Conservation (phyloP, 2,113 vertebrate genomes). For the Grammomys surdaster region DNA sequence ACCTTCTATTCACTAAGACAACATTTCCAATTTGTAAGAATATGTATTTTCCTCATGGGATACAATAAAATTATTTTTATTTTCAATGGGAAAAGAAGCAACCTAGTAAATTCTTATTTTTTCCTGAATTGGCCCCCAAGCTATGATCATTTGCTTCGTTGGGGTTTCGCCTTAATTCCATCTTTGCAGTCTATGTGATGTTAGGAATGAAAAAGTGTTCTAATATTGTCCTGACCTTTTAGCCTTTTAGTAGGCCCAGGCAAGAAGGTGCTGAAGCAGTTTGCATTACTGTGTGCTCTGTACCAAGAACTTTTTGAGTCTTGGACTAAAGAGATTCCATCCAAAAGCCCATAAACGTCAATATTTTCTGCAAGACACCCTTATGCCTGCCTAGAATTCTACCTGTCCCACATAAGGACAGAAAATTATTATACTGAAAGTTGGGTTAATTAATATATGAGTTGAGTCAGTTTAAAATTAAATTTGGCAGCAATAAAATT, state of each 20-base stretch:
- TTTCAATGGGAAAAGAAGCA: conserved; percentile 57
- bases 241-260: conserved; percentile 4
- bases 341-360: background rate
- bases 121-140: conserved; percentile 57
- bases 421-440: conserved; percentile 21
- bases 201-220: conserved; percentile 69
- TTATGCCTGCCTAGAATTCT: conserved; percentile 28
- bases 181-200: conserved; percentile 45
- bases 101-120: conserved; percentile 61
- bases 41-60: conserved; percentile 69
- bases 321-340: conserved; percentile 50
- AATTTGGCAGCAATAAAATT: conserved; percentile 20
- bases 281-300: conserved; percentile 31
- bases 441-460: conserved; percentile 61
- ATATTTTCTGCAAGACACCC: background rate
- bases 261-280: conserved; percentile 22
- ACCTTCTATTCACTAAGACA: conserved; percentile 65
- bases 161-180: conserved; percentile 54
- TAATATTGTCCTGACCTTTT: conserved; percentile 63
- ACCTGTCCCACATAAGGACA: background rate
- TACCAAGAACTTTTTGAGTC: conserved; percentile 43
- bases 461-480: conserved; percentile 54
- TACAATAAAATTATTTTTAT: conserved; percentile 60
- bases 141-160: conserved; percentile 31
- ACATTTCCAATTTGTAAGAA: conserved; percentile 71